Conservation (phyloP, 2,113 vertebrate genomes). For the Todiramphus saurophagus region DNA sequence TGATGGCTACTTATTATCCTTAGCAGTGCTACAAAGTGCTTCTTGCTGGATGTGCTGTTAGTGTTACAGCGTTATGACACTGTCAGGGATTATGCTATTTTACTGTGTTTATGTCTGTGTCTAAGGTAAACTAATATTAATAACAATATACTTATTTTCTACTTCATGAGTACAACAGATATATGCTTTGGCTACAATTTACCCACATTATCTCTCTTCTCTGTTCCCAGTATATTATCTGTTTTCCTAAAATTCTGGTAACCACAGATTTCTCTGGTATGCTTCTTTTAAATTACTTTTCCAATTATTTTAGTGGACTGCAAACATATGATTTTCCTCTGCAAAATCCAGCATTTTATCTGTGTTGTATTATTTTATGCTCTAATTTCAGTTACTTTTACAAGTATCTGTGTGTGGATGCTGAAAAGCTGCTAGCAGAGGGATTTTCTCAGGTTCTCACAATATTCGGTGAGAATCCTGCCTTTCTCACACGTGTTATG, state of each 20-base stretch:
- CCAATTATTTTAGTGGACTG: background rate
- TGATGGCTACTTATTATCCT: background rate
- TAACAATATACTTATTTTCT: background rate
- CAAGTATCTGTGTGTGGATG: too few species aligned
- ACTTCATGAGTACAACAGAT: background rate
- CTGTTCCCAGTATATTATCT: background rate
- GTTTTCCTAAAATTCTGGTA: background rate
- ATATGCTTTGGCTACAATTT: background rate
- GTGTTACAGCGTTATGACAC: background rate
- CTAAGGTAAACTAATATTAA: background rate
- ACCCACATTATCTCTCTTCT: background rate
- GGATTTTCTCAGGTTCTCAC: too few species aligned
- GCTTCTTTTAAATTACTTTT: background rate
- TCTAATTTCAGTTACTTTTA: background rate
- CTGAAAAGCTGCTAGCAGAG: too few species aligned
- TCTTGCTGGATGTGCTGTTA: background rate
- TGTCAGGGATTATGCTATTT: background rate
- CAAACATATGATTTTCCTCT: background rate
- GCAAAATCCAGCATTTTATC: background rate
- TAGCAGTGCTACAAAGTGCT: background rate
- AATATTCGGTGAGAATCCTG: too few species aligned
- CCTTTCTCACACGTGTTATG: too few species aligned
- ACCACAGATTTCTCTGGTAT: background rate
- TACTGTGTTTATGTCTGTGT: background rate
- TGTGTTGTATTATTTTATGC: background rate